Conservation (phyloP, 2,888 invertebrate genomes). For the Torymus auratus region DNA sequence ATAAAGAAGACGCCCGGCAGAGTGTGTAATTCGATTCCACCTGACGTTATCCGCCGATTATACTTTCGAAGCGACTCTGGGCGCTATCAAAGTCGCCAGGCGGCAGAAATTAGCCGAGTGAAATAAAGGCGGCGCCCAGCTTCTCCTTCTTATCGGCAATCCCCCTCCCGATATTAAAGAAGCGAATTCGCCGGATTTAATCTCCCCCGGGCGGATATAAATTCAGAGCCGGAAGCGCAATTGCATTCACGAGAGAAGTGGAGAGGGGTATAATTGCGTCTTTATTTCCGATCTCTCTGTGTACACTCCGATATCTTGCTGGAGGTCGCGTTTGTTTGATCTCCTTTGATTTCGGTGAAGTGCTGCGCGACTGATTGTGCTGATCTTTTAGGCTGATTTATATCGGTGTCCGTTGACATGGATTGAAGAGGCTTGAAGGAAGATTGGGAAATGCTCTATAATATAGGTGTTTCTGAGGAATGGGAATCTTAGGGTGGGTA, state of each 20-base stretch:
- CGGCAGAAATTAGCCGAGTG: constrained; percentile 57
- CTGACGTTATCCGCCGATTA: constrained; percentile 15
- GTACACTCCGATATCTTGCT: no score
- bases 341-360: no score
- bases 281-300: constrained; percentile 3
- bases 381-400: no score
- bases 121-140: constrained; percentile 45
- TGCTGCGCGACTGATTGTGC: no score
- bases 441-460: no score
- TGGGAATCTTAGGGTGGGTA: no score
- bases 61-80: no score
- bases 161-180: constrained; percentile 53
- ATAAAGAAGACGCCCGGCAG: constrained; percentile 44
- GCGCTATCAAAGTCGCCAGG: constrained; percentile 13
- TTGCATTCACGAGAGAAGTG: constrained; percentile 5
- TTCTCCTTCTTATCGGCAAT: constrained; percentile 4
- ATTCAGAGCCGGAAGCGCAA: constrained; percentile 8
- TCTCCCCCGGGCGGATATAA: neutral
- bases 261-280: constrained; percentile 1
- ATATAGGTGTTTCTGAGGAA: no score
- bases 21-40: constrained; percentile 57
- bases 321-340: no score
- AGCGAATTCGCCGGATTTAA: constrained; percentile 6
- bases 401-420: no score
- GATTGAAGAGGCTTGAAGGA: no score